phyloP scores from a whole-genome alignment of 2,113 vertebrate species.

The Dasyprocta punctata region DNA sequence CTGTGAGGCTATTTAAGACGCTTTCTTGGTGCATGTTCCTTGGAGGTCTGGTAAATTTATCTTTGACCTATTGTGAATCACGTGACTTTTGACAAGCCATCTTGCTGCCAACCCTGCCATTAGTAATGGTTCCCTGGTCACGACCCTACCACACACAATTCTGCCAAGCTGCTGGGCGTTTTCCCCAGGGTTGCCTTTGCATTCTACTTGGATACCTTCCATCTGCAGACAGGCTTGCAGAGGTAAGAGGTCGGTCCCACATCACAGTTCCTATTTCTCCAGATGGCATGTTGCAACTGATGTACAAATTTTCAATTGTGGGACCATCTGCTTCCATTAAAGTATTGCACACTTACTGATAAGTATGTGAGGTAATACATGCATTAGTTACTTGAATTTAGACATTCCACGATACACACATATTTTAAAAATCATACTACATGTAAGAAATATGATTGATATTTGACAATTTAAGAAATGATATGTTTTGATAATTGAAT shows the following conservation, averaged over 20 bases:
- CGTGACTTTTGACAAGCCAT: slow-evolving; percentile 97
- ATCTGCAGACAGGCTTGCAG: slow-evolving; percentile 98
- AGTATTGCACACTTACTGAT: slow-evolving; percentile 90
- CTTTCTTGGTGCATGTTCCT: slow-evolving; percentile 90
- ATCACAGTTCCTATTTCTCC: slow-evolving; percentile 96
- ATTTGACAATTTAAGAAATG: background rate
- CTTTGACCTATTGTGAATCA: slow-evolving; percentile 99
- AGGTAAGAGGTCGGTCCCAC: slow-evolving; percentile 94
- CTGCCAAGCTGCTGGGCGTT: slow-evolving; percentile 95
- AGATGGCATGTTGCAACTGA: slow-evolving; percentile 98
- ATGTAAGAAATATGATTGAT: background rate
- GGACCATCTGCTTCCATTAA: slow-evolving; percentile 93
- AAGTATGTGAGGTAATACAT: background rate
- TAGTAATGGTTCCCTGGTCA: slow-evolving; percentile 96
- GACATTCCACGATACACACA: background rate
- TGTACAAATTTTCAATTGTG: slow-evolving; percentile 92
- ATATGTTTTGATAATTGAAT: background rate
- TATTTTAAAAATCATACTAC: background rate
- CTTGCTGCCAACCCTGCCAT: slow-evolving; percentile 95
- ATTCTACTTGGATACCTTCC: slow-evolving; percentile 95
- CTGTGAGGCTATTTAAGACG: slow-evolving; percentile 73
- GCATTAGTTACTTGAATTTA: background rate
- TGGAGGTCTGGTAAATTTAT: slow-evolving; percentile 91
- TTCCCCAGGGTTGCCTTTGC: slow-evolving; percentile 91
- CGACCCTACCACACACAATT: slow-evolving; percentile 94